These are phyloP conservation scores for Dendronephthya gigantea DNA, from an alignment of 64 coral and sea anemone genomes.

Conservation along the genomic window DNA sequence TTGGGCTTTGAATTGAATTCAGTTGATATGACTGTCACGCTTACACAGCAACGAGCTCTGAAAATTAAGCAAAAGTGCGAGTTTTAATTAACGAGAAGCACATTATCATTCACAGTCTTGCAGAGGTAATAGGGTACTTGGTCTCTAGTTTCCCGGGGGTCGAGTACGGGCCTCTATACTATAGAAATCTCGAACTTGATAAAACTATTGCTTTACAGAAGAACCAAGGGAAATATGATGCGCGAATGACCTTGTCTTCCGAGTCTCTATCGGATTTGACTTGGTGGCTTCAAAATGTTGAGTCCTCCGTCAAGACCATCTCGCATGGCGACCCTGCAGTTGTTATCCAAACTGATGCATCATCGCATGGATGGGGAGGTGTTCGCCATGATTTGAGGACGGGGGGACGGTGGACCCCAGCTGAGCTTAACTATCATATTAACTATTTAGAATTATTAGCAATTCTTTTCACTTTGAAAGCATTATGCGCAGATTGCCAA, in stretches of 20 bases:
- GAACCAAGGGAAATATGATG: not conserved
- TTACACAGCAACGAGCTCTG: no score
- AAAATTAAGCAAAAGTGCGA: no score
- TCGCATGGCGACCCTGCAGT: not conserved
- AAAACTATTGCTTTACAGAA: not conserved
- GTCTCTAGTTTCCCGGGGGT: constrained; percentile 2
- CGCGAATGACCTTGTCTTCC: not conserved
- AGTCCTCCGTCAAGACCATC: not conserved
- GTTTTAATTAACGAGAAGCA: no score
- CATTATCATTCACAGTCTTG: no score
- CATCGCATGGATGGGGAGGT: not conserved
- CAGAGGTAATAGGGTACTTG: not conserved
- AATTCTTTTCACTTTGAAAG: not conserved
- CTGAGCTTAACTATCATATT: not conserved
- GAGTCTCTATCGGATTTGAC: not conserved
- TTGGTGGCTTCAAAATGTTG: not conserved
- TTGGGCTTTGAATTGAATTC: no score
- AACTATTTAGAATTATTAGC: not conserved
- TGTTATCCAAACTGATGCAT: not conserved
- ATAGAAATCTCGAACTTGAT: not conserved
- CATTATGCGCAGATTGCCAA: not conserved
- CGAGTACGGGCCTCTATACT: not conserved
- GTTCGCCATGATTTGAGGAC: not conserved
- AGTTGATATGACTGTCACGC: no score
- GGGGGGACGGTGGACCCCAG: not conserved